Percentiles rank a stretch among this genome's conserved stretches.
These are phyloP conservation scores for Anthonomus grandis DNA, from an alignment of 1,140 invertebrate genomes.

Conservation along the genomic window DNA sequence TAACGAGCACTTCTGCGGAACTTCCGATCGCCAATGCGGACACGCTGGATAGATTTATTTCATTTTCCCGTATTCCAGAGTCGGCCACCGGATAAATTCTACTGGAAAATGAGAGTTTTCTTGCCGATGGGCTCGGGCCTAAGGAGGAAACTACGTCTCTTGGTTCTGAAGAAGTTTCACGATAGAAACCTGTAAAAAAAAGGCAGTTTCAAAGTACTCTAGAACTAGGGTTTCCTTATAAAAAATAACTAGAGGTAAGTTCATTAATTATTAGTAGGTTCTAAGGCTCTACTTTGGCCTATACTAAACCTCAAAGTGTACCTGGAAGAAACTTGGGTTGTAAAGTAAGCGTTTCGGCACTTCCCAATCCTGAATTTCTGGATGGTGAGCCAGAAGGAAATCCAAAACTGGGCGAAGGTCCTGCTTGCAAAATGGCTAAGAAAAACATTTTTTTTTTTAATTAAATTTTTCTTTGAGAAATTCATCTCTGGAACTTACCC, in stretches of 20 bases:
- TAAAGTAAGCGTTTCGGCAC: constrained; percentile 60
- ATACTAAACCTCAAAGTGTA: constrained; percentile 8
- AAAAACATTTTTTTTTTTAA: not conserved
- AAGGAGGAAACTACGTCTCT: constrained; percentile 27
- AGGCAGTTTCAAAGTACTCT: not conserved
- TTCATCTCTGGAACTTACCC: too few species aligned
- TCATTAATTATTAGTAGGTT: too few species aligned
- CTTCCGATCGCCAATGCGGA: constrained; percentile 42
- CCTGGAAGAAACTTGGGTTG: constrained; percentile 59
- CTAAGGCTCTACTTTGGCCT: too few species aligned
- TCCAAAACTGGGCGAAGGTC: constrained; percentile 7
- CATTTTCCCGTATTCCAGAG: constrained; percentile 1
- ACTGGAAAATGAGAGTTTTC: constrained; percentile 21
- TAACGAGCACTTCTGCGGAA: constrained; percentile 41
- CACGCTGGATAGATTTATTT: constrained; percentile 32
- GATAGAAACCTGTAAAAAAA: constrained; percentile 33
- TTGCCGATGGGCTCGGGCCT: not conserved
- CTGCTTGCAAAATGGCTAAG: not conserved
- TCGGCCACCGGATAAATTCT: constrained; percentile 18
- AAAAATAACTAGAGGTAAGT: too few species aligned
- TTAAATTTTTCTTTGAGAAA: not conserved
- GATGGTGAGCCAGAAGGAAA: constrained; percentile 52
- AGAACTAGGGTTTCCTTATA: not conserved
- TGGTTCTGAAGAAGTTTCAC: constrained; percentile 40
- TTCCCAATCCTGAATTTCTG: constrained; percentile 63